Percentiles rank a stretch among this genome's conserved stretches.
Evolutionary conservation across 92 coral and sea anemone genomes (phyloP).

Genomic region (Parazoanthus swiftii): DNA sequence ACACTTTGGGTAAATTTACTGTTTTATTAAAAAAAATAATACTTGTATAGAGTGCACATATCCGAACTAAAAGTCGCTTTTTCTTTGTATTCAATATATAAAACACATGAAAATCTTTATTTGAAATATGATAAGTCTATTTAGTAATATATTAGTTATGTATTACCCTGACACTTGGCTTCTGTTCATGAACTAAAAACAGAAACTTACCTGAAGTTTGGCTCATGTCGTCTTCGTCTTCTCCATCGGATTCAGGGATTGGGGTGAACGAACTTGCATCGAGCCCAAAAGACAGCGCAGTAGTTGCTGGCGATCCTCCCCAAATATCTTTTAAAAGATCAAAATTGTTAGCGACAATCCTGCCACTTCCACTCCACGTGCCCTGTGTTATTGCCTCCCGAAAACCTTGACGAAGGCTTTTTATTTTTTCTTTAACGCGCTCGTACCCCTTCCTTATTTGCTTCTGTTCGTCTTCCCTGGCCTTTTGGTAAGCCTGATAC

Average conservation of each 20-base stretch:
- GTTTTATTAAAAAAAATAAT: too few relatives aligned
- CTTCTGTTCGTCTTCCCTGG: neutral
- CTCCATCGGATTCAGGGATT: neutral
- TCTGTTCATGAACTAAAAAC: neutral
- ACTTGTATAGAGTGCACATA: too few relatives aligned
- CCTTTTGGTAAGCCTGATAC: neutral
- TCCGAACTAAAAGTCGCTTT: too few relatives aligned
- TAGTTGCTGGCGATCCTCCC: constrained; percentile 11
- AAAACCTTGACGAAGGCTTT: constrained; percentile 10
- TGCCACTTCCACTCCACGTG: constrained; percentile 3
- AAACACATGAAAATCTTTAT: too few relatives aligned
- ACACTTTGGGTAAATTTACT: too few relatives aligned
- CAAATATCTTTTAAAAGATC: neutral
- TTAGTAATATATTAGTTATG: neutral
- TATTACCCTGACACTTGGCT: neutral
- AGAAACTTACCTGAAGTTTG: neutral
- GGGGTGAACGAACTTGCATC: neutral
- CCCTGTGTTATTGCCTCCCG: neutral
- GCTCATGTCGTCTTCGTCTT: neutral
- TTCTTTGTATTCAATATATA: too few relatives aligned
- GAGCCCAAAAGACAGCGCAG: neutral
- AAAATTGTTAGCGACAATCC: constrained; percentile 10
- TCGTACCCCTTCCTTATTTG: neutral
- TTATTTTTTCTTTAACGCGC: neutral
- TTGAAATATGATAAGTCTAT: too few relatives aligned